These are phyloP conservation scores for Tenthredo mesomela DNA, from an alignment of 2,888 invertebrate genomes.

Conservation along the genomic window DNA sequence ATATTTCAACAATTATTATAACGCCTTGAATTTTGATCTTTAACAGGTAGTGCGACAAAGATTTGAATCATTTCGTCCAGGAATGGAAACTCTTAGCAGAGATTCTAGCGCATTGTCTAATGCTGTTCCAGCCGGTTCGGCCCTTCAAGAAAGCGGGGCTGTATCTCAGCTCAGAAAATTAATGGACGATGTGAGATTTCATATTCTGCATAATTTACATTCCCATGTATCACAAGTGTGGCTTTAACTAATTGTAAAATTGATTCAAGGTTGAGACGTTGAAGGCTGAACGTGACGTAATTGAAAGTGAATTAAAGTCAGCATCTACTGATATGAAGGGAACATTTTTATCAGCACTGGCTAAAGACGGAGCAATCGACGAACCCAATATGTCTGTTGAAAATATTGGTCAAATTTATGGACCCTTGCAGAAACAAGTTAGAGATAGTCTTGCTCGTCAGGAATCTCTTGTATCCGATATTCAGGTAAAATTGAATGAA, in stretches of 20 bases:
- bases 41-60: slow-evolving; percentile 91
- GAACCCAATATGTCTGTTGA: slow-evolving; percentile 87
- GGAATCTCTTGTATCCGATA: slow-evolving; percentile 83
- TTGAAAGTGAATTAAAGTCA: slow-evolving; percentile 92
- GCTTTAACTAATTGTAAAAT: slow-evolving; percentile 34
- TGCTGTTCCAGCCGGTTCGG: slow-evolving; percentile 85
- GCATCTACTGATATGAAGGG: slow-evolving; percentile 90
- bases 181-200: slow-evolving; percentile 85
- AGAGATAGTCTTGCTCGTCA: slow-evolving; percentile 88
- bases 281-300: slow-evolving; percentile 93
- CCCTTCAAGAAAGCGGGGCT: slow-evolving; percentile 81
- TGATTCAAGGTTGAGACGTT: slow-evolving; percentile 86
- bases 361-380: slow-evolving; percentile 88
- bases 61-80: slow-evolving; percentile 87
- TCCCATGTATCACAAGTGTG: background rate
- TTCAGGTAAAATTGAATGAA: slow-evolving; percentile 79
- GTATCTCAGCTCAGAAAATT: slow-evolving; percentile 85
- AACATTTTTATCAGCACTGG: slow-evolving; percentile 87
- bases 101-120: slow-evolving; percentile 85
- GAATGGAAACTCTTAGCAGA: slow-evolving; percentile 90
- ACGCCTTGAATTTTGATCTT: slow-evolving; percentile 24
- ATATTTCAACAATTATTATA: background rate
- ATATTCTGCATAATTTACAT: background rate
- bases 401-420: slow-evolving; percentile 87
- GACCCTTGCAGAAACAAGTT: slow-evolving; percentile 89